Percentiles rank a stretch among this genome's conserved stretches.
These are phyloP conservation scores for Vulpes ferrilata DNA, from an alignment of 2,113 vertebrate species.

Conservation along the genomic window DNA sequence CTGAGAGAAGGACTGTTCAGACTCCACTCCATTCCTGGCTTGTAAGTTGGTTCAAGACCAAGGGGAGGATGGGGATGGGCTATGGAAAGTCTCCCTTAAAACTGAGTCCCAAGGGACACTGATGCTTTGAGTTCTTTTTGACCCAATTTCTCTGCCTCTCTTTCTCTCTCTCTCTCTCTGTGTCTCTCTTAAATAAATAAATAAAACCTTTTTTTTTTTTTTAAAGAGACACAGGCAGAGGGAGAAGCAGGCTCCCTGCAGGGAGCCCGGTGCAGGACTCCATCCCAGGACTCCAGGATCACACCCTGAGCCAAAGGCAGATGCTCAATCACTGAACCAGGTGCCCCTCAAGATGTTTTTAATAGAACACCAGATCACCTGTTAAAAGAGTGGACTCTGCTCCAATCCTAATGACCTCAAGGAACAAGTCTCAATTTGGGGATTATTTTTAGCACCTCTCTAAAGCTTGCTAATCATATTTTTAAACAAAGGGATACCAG, in stretches of 20 bases:
- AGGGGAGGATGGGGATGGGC: rapidly evolving
- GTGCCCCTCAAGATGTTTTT: too few species aligned
- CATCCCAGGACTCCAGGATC: too few species aligned
- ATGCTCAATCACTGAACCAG: too few species aligned
- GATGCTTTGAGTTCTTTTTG: neutral
- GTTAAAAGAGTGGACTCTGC: neutral
- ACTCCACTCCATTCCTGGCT: neutral
- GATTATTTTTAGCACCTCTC: neutral
- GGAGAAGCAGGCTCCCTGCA: too few species aligned
- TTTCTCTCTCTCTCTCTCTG: too few species aligned
- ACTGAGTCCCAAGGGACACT: neutral
- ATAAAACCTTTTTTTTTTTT: too few species aligned
- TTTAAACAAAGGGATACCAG: neutral
- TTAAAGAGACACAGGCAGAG: too few species aligned
- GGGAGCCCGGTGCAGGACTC: too few species aligned
- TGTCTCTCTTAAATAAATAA: too few species aligned
- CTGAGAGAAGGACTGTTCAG: neutral
- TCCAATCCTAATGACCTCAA: neutral
- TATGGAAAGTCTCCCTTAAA: neutral
- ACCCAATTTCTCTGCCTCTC: neutral
- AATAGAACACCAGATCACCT: too few species aligned
- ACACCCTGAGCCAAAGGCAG: too few species aligned
- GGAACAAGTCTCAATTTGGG: neutral
- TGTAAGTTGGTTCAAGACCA: neutral
- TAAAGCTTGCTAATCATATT: neutral